phyloP scores from a whole-genome alignment of 2,113 vertebrate genomes.

The Martes martes region DNA sequence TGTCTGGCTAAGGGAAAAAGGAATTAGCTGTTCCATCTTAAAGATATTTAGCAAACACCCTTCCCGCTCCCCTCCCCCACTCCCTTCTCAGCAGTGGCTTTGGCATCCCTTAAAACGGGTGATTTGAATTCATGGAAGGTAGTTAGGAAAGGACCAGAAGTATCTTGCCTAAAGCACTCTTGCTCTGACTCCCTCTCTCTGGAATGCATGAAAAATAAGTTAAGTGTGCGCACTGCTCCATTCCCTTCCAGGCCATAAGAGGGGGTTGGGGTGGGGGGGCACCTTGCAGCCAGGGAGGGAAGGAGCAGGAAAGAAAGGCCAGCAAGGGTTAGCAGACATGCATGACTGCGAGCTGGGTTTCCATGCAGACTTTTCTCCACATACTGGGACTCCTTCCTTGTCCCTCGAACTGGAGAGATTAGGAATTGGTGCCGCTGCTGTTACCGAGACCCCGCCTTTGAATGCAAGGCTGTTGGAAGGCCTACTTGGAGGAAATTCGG shows the following conservation, averaged over 20 bases:
- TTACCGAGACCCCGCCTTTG: background rate
- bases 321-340: background rate
- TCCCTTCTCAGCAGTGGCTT: conserved; percentile 11
- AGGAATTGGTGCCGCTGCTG: background rate
- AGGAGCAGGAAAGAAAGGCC: background rate
- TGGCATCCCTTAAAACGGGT: conserved; percentile 39
- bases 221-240: conserved; percentile 33
- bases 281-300: background rate
- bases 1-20: background rate
- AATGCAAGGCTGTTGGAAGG: background rate
- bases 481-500: background rate
- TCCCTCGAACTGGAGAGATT: background rate
- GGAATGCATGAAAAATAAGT: conserved; percentile 75
- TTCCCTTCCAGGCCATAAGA: background rate
- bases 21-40: conserved; percentile 44
- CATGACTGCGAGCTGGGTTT: background rate
- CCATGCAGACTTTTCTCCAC: background rate
- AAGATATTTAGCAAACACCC: conserved; percentile 46
- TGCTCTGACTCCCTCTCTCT: conserved; percentile 32
- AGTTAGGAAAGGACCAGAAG: conserved; percentile 43
- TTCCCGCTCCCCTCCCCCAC: background rate
- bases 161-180: conserved; percentile 38
- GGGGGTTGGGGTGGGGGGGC: background rate
- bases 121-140: conserved; percentile 53
- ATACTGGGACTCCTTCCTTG: background rate